Evolutionary conservation across 1,140 invertebrate genomes (phyloP).

Genomic region (Patella vulgata): DNA sequence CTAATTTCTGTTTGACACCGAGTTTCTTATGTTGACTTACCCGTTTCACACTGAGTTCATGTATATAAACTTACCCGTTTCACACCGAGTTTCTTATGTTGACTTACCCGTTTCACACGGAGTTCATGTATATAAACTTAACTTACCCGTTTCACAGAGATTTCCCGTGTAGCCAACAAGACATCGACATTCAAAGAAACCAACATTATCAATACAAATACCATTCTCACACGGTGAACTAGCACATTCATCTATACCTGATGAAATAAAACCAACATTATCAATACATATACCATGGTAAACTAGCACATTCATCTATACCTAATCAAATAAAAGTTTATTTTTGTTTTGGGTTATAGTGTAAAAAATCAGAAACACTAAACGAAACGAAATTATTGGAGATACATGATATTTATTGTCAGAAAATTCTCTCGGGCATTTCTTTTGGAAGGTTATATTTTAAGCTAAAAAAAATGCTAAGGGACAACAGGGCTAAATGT

Average conservation of each 20-base stretch:
- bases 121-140: background rate
- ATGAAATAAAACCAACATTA: constrained; percentile 20
- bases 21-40: no score
- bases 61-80: no score
- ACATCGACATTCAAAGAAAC: constrained; percentile 45
- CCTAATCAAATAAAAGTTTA: constrained; percentile 6
- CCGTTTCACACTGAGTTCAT: background rate
- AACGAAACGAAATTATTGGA: no score
- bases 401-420: no score
- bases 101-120: background rate
- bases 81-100: no score
- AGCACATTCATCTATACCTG: constrained; percentile 46
- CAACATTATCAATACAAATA: constrained; percentile 29
- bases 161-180: constrained; percentile 76
- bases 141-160: constrained; percentile 74
- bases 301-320: constrained; percentile 43
- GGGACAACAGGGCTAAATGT: no score
- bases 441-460: no score
- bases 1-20: no score
- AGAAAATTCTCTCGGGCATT: no score
- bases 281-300: constrained; percentile 36
- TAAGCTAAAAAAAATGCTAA: no score
- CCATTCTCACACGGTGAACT: constrained; percentile 39
- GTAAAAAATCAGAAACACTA: no score
- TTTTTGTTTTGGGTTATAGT: no score